Evolutionary conservation across 2,113 vertebrate species (phyloP).

Genomic region (Connochaetes taurinus): DNA sequence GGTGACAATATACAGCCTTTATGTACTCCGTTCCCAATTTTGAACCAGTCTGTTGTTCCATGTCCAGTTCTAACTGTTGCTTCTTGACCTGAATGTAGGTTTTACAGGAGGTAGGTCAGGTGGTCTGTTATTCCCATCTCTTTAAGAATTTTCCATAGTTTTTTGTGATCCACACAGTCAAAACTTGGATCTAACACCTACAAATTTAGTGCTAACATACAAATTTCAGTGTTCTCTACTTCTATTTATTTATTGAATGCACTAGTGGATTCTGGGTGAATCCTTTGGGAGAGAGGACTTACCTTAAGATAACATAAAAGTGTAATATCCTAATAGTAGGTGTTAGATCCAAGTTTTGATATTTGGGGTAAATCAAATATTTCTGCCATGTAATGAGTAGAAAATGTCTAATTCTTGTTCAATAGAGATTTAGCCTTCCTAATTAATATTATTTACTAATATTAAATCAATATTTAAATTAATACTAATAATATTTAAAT

Average conservation of each 20-base stretch:
- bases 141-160: neutral
- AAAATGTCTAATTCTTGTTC: slow-evolving; percentile 53
- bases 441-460: slow-evolving; percentile 60
- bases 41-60: neutral
- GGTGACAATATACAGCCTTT: neutral
- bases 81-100: neutral
- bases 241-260: neutral
- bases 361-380: slow-evolving; percentile 33
- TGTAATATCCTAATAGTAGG: neutral
- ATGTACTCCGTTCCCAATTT: neutral
- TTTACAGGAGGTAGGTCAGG: neutral
- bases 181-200: neutral
- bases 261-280: slow-evolving; percentile 28
- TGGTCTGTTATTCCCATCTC: neutral
- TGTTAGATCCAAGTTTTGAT: neutral
- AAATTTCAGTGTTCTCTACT: neutral
- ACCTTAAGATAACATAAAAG: slow-evolving; percentile 17
- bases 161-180: neutral
- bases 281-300: neutral
- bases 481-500: neutral
- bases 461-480: neutral
- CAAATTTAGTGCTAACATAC: neutral
- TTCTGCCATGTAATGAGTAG: slow-evolving; percentile 27
- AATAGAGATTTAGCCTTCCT: neutral
- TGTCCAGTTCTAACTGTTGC: neutral